Conservation (phyloP, 2,888 invertebrate species). For the Diarsia dahlii region DNA sequence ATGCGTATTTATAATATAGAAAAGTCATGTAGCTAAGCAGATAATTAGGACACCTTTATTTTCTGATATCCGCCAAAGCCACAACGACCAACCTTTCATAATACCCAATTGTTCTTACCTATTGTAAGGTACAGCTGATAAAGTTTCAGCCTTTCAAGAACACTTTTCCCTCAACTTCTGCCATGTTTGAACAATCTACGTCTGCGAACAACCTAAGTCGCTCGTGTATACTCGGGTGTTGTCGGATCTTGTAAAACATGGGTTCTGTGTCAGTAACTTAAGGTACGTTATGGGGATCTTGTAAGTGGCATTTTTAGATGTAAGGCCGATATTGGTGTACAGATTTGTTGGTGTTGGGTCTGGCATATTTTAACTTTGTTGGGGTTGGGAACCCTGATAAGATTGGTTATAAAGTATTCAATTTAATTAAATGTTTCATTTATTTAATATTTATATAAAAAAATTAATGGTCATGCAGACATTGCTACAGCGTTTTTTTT, state of each 20-base stretch:
- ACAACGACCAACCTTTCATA: background rate
- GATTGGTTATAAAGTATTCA: too few relatives aligned
- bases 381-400: background rate
- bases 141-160: background rate
- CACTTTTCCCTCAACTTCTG: background rate
- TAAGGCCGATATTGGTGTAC: background rate
- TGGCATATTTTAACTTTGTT: background rate
- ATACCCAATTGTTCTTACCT: background rate
- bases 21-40: background rate
- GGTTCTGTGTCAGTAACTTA: slow-evolving; percentile 29
- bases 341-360: background rate
- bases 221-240: slow-evolving; percentile 1
- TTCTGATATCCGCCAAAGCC: too few relatives aligned
- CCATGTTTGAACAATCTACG: background rate
- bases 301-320: slow-evolving; percentile 19
- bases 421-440: too few relatives aligned
- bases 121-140: too few relatives aligned
- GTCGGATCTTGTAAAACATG: slow-evolving; percentile 34
- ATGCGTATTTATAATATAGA: background rate
- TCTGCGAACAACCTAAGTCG: slow-evolving; percentile 1
- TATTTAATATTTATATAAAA: too few relatives aligned
- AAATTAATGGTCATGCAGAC: too few relatives aligned
- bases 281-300: slow-evolving; percentile 13
- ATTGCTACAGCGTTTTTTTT: too few relatives aligned
- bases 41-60: background rate